These are phyloP conservation scores for Sciurus niger DNA, from an alignment of 2,113 vertebrate species.

Conservation along the genomic window DNA sequence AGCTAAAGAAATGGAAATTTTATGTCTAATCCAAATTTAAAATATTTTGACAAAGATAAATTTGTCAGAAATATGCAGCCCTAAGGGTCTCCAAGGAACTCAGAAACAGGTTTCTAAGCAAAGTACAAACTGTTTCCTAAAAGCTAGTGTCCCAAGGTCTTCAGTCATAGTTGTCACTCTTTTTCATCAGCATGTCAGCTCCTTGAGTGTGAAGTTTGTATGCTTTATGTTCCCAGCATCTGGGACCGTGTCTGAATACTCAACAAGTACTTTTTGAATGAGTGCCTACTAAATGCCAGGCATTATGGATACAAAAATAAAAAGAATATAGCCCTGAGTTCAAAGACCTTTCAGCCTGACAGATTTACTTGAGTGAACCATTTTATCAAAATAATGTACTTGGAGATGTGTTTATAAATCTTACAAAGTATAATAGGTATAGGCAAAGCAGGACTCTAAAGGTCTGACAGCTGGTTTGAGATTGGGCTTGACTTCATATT, in stretches of 20 bases:
- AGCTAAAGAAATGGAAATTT: too few species aligned
- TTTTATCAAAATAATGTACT: not conserved
- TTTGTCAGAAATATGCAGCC: too few species aligned
- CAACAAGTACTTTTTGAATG: not conserved
- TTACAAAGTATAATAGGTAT: not conserved
- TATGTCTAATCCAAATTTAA: too few species aligned
- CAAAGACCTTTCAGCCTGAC: not conserved
- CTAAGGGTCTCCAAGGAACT: too few species aligned
- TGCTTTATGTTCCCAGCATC: not conserved
- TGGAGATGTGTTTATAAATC: not conserved
- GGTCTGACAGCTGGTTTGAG: not conserved
- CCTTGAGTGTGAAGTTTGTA: not conserved
- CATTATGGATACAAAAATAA: not conserved
- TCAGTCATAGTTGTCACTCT: not conserved
- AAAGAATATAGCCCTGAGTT: constrained; percentile 1
- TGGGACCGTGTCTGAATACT: not conserved
- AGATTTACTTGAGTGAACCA: not conserved
- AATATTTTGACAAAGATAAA: too few species aligned
- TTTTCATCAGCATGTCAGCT: not conserved
- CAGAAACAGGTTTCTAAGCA: too few species aligned
- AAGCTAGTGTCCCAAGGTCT: not conserved
- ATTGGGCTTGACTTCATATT: not conserved
- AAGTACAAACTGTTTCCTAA: too few species aligned
- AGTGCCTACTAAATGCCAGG: not conserved
- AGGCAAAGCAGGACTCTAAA: not conserved